Conservation (phyloP, 2,797 vertebrate genomes). For the Melanotaenia boesemani region DNA sequence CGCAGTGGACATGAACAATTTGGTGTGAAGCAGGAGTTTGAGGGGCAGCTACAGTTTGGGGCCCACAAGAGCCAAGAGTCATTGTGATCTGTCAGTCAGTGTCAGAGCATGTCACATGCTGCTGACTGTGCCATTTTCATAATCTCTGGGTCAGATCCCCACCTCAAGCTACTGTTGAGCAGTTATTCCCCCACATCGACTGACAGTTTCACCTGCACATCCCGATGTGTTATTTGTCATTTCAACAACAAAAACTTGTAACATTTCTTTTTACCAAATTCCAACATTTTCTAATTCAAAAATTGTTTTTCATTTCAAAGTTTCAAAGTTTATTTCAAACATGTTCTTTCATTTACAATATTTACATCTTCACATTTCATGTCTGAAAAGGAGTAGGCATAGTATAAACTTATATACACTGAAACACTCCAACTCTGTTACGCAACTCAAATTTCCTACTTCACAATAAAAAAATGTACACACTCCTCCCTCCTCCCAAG, state of each 20-base stretch:
- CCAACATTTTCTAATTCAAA: neutral
- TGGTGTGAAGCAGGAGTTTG: slow-evolving; percentile 45
- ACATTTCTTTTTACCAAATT: neutral
- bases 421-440: too few species aligned
- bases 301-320: neutral
- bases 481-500: too few species aligned
- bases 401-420: too few species aligned
- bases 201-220: neutral
- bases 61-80: slow-evolving; percentile 44
- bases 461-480: too few species aligned
- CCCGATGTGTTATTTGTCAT: neutral
- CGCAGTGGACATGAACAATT: slow-evolving; percentile 57
- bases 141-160: neutral
- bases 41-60: slow-evolving; percentile 45
- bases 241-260: neutral
- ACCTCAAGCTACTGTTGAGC: neutral
- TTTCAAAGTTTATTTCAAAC: too few species aligned
- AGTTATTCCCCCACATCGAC: neutral
- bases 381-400: too few species aligned
- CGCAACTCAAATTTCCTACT: too few species aligned
- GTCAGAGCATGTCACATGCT: slow-evolving; percentile 30
- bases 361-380: too few species aligned
- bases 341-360: too few species aligned
- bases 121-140: slow-evolving; percentile 30
- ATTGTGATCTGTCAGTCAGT: slow-evolving; percentile 44